Conservation (phyloP, 1,140 invertebrate species). For the Euwallacea similis region DNA sequence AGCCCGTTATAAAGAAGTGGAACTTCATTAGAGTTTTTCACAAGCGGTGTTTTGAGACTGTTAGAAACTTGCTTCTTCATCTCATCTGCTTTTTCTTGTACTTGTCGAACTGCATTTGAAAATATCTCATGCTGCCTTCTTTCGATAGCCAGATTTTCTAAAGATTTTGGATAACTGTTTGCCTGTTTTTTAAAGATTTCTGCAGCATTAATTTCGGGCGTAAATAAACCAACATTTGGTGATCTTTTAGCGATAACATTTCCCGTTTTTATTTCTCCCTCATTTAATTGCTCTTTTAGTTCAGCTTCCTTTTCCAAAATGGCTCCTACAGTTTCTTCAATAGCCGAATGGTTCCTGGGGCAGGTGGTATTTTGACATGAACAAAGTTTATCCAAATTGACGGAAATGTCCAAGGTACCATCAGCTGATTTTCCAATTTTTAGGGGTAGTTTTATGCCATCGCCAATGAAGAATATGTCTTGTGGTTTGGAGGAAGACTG, state of each 20-base stretch:
- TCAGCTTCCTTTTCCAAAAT: slow-evolving; percentile 41
- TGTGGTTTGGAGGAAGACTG: slow-evolving; percentile 22
- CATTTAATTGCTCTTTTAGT: slow-evolving; percentile 37
- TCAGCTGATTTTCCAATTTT: slow-evolving; percentile 36
- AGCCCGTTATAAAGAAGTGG: too few relatives aligned
- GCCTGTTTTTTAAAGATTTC: background rate
- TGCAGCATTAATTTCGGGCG: background rate
- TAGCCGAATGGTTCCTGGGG: slow-evolving; percentile 34
- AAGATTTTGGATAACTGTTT: background rate
- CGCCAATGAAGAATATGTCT: slow-evolving; percentile 41
- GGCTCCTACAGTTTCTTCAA: slow-evolving; percentile 33
- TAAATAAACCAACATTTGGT: slow-evolving; percentile 5
- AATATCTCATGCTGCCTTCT: background rate
- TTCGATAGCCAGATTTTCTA: too few relatives aligned
- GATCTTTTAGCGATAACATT: slow-evolving; percentile 33
- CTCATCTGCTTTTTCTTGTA: background rate
- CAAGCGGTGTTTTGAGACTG: background rate
- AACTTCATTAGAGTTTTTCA: background rate
- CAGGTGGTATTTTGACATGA: slow-evolving; percentile 43
- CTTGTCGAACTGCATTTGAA: background rate
- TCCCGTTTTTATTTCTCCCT: slow-evolving; percentile 3
- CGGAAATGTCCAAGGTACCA: slow-evolving; percentile 39
- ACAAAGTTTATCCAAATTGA: slow-evolving; percentile 43
- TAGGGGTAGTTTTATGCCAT: slow-evolving; percentile 44
- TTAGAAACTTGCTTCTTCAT: background rate